A percentile compares a stretch with the other conserved stretches of the same genome.
These are phyloP conservation scores for Thomomys bottae DNA, from an alignment of 2,113 vertebrate species.

Conservation along the genomic window DNA sequence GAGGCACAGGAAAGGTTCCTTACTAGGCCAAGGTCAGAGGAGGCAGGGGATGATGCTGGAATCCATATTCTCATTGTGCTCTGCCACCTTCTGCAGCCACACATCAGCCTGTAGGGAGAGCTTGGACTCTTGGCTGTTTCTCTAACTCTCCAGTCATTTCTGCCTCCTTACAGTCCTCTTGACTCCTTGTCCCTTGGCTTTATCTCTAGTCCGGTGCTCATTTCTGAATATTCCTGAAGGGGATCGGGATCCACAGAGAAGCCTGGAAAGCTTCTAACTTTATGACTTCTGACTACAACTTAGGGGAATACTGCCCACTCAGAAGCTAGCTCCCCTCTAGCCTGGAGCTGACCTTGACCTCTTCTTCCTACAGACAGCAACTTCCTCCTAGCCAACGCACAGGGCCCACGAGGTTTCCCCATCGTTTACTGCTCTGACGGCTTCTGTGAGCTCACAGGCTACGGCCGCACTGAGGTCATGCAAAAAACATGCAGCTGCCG, in stretches of 20 bases:
- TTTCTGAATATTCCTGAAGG: slow-evolving; percentile 27
- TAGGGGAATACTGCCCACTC: not conserved
- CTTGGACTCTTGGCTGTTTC: not conserved
- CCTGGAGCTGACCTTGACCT: slow-evolving; percentile 52
- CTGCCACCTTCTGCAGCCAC: not conserved
- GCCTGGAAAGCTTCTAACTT: not conserved
- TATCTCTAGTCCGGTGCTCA: slow-evolving; percentile 7
- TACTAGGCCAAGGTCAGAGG: not conserved
- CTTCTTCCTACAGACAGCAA: slow-evolving; percentile 92
- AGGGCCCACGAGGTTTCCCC: slow-evolving; percentile 92
- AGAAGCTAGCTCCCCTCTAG: not conserved
- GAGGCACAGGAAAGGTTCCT: slow-evolving; percentile 8
- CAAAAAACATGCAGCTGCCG: slow-evolving; percentile 95
- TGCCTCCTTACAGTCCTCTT: not conserved
- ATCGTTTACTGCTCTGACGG: slow-evolving; percentile 98
- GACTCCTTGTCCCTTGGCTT: not conserved
- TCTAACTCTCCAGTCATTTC: not conserved
- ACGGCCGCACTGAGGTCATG: slow-evolving; percentile 95
- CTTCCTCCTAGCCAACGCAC: slow-evolving; percentile 96
- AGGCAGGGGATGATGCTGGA: not conserved
- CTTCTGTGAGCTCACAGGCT: slow-evolving; percentile 96
- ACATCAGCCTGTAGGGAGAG: not conserved
- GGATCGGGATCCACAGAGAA: not conserved
- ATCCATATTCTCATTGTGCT: not conserved
- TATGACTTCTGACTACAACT: not conserved